A percentile compares a stretch with the other conserved stretches of the same genome.
phyloP scores from a whole-genome alignment of 2,797 vertebrate genomes.

The Scyliorhinus canicula region DNA sequence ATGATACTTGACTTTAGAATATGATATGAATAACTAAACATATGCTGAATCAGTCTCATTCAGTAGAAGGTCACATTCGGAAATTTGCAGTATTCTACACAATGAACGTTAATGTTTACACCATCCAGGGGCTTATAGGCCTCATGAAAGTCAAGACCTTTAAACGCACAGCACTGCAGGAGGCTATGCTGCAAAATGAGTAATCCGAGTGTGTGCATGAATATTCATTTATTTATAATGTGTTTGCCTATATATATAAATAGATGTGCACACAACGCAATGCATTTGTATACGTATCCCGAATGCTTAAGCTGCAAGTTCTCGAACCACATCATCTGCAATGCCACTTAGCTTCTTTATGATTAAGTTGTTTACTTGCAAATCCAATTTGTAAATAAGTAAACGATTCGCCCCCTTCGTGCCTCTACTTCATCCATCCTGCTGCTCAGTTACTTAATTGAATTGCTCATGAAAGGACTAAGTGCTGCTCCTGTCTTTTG shows the following conservation, averaged over 20 bases:
- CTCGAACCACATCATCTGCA: neutral
- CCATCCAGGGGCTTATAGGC: neutral
- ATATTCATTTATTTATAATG: conserved; percentile 12
- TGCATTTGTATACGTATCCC: neutral
- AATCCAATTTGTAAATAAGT: neutral
- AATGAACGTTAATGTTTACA: neutral
- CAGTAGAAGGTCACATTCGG: conserved; percentile 2
- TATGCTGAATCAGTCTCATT: conserved; percentile 9
- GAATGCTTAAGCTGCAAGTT: neutral
- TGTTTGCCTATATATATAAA: neutral
- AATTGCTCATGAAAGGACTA: neutral
- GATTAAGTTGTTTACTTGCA: neutral
- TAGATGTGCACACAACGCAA: neutral
- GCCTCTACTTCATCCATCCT: neutral
- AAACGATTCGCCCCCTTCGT: neutral
- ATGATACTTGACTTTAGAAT: neutral
- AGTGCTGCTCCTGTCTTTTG: neutral
- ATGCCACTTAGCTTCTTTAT: neutral
- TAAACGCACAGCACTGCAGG: neutral
- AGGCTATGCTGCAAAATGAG: neutral
- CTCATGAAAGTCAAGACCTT: conserved; percentile 20
- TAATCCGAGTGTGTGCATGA: neutral
- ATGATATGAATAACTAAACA: conserved; percentile 13
- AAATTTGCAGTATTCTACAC: conserved; percentile 19
- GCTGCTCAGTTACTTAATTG: neutral